Evolutionary conservation across 2,797 vertebrate genomes (phyloP), one percentile per base, ranked within the genome.

Genomic region (Tadarida brasiliensis): DNA sequence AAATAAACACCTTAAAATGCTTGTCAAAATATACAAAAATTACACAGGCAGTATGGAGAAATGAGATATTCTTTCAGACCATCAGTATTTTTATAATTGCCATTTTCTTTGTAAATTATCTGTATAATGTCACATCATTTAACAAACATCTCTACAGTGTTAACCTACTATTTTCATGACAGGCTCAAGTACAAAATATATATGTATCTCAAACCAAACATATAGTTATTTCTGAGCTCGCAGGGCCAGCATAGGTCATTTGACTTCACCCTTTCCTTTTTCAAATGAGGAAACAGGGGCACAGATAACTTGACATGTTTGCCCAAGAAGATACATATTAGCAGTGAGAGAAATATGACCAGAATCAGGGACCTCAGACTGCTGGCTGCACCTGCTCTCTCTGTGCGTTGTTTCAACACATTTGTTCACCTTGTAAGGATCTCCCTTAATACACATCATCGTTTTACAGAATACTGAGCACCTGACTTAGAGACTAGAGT

Each of bases 1-100:
- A 97, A 96, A 95, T 22, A 96, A 97, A 96, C 44, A 95, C 44
- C 97, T 89, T 85, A 94, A 96, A 33, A 59, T 84, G 90, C n/a
- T 85, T 96, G n/a, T 26, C 77, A 87, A 96, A 95, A 82, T 86
- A 94, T 73, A 77, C 93, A 82, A 88, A 77, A n/a, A 94, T 70
- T 35, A 57, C n/a, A 95, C 57, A 82, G 76, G 56, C 49, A n/a
- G 4, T 56, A 44, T 11, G 56, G 49, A 94, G 65, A 49, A 54
- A 91, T 77, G 83, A 61, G 70, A 74, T 14, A 10, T 47, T 71
- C 33, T 51, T 85, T 89, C 54, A 93, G 87, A 59, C 14, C 63
- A 28, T 74, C 5, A 82, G 0, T 26, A 73, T 51, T 95, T 94
- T 77, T 26, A 93, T 16, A 92, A 85, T 92, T 61, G 28, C 1